Evolutionary conservation across 2,113 vertebrate genomes (phyloP).

Genomic region (Cyprinodon variegatus): DNA sequence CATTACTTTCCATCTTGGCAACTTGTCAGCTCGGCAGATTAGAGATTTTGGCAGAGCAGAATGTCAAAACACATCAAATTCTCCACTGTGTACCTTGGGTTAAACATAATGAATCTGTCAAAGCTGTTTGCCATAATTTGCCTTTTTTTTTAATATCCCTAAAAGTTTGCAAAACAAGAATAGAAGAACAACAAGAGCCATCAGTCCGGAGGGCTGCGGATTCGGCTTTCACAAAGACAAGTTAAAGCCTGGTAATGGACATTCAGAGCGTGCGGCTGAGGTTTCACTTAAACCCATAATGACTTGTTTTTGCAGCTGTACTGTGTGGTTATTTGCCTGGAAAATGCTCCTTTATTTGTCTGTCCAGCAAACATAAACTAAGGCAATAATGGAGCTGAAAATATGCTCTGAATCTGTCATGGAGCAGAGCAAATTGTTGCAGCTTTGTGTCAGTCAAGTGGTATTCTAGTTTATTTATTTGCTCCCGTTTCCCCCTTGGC

Average conservation of each 20-base stretch:
- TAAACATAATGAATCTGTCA: constrained; percentile 53
- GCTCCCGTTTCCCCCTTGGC: background rate
- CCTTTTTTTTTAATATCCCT: constrained; percentile 10
- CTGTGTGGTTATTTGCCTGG: background rate
- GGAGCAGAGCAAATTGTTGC: background rate
- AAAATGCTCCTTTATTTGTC: background rate
- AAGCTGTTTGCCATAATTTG: constrained; percentile 43
- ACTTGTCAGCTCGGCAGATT: constrained; percentile 45
- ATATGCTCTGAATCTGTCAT: background rate
- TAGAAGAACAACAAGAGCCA: constrained; percentile 12
- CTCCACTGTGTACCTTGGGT: constrained; percentile 25
- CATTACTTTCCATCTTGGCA: constrained; percentile 47
- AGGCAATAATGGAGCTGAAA: constrained; percentile 5
- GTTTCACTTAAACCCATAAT: background rate
- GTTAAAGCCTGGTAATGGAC: background rate
- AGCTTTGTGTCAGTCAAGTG: constrained; percentile 16
- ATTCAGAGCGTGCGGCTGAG: background rate
- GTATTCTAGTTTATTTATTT: constrained; percentile 15
- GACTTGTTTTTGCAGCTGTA: constrained; percentile 2
- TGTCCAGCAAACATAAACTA: constrained; percentile 3
- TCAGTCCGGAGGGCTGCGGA: constrained; percentile 10
- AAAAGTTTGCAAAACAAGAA: constrained; percentile 16
- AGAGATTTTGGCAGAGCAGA: constrained; percentile 37
- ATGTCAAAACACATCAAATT: constrained; percentile 57
- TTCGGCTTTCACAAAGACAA: background rate